Evolutionary conservation across 2,113 vertebrate genomes (phyloP), one percentile per base, ranked within the genome.

Genomic region (Rhinoptilus africanus): DNA sequence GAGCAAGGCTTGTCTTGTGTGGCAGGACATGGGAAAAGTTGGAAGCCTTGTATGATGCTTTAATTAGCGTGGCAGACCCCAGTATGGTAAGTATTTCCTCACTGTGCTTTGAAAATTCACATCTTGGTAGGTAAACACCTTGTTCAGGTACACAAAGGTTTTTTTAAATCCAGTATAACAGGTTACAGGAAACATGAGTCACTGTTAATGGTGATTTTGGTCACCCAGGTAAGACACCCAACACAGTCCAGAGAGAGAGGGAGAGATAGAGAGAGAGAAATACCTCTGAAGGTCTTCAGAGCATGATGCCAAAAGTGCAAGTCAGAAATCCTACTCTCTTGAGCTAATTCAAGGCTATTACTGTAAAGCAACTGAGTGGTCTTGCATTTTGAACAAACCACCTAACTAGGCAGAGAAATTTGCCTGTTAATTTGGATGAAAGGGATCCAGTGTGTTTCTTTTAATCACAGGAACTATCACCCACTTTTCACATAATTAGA

Each of bases 1-100:
- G 99, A 34, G 99, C 99, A 24, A 98, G 99, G 68, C 98, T 99
- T 77, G 98, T 99, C 89, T 94, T 99, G 39, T 99, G 99, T 88
- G 99, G 99, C 14, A 98, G 98, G 27, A 98, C 97, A 57, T 99
- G 99, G 99, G 99, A 99, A 72, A 99, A 99, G 54, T 96, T 99
- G 34, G 98, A 99, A 97, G 98, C 96, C n/a, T 98, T 99, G 43
- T 98, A 98, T 21, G 98, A 99, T 41, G 96, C 98, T 56, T 96
- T 99, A 95, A 98, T 98, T 26, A 98, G 91, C 1, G 98, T 97
- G 24, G 98, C 99, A 74, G 99, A 99, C 89, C 99, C 99, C 73
- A 98, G 98, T 82, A 97, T 94, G 97, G 99, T 99, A 92, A 97
- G 98, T 85, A 16, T 37, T 85, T 67, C 45, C 41, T 92, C 28